Base-by-base conservation (phyloP, 2,113 vertebrate genomes). In the Glaucidium brasilianum region DNA sequence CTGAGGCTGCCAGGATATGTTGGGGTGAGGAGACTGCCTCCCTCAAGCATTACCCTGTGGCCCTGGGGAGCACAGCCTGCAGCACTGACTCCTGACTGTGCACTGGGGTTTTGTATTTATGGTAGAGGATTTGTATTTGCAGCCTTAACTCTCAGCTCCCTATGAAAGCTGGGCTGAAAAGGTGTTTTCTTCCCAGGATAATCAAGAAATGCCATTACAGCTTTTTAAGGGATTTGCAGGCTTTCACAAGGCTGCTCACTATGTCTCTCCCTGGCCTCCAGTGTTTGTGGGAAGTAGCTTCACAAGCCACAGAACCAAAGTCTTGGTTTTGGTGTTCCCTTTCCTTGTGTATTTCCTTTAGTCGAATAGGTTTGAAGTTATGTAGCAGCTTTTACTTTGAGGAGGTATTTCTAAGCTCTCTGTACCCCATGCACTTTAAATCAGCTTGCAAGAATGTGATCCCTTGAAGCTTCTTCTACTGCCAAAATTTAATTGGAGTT, bases 51-150 rank as follows among this genome's bases (percentile, higher is more conserved):
- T 2, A 3, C 32, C 52, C 74, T 2, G 2, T 2, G 1, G 30
- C 49, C 13, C 62, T 39, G 11, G 27, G 63, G 32, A 80, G 15
- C 77, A 12, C 50, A 43, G 49, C 27, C n/a, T 5, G 9, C 1
- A 3, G 26, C 67, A 18, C 23, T 0, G 0, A 5, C 22, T n/a
- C 50, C 59, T 67, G 27, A 50, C 49, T 4, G 0, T 3, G 5
- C 53, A 1, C 18, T 12, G 26, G 1, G 14, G 1, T 1, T 30
- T 84, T 58, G 59, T 10, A 26, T 21, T 47, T 49, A 4, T 3
- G 8, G 15, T 2, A 39, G 11, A 43, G 29, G 30, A 43, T 63
- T 47, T 49, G 15, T 41, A 15, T 29, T 60, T 0, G 0, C 22
- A 78, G 64, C 27, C 34, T n/a, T 14, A 37, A 55, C 15, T 72